Evolutionary conservation across 2,113 vertebrate species (phyloP), one percentile per base, ranked within the genome.

Genomic region (Grantiella picta): DNA sequence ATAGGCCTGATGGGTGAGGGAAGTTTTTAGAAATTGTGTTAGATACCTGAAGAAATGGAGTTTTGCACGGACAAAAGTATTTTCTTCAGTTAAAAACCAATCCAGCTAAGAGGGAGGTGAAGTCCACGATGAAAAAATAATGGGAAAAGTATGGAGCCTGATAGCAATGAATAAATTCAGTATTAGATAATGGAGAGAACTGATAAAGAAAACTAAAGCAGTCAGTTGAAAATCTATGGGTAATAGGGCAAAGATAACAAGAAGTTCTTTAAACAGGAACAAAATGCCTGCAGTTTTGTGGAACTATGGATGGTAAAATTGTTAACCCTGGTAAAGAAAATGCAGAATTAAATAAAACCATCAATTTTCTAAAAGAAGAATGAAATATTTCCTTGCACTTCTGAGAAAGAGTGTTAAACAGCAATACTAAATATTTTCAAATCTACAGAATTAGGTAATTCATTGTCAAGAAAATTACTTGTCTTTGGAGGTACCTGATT

Each of bases 111-210:
- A 94, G 60, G 79, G 71, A 90, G 88, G 92, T 96, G 68, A 95
- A 94, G 86, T 83, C 64, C 4, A 3, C n/a, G 64, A 95, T 93
- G 94, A 77, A 93, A 94, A 97, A 92, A 88, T 96, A 94, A 95
- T 95, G 86, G 95, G 70, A 95, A 93, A 94, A 95, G 86, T 93
- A 86, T 57, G 35, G 52, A 88, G 38, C 68, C 92, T 80, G 92
- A 94, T 90, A 96, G 64, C 76, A 80, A 78, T 92, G 90, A 97
- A 97, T 93, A 94, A 95, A 95, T 90, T 94, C 79, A 73, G 92
- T 88, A 92, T 91, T 96, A 92, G 93, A 93, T 90, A 96, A 93
- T 96, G 64, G 80, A 86, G 89, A 95, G 80, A 90, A 90, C 71
- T 90, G 94, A 94, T 97, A 96, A 95, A 94, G 88, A 72, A 93